Conservation (phyloP, 2,113 vertebrate genomes). For the Microcebus ravelobensis region DNA sequence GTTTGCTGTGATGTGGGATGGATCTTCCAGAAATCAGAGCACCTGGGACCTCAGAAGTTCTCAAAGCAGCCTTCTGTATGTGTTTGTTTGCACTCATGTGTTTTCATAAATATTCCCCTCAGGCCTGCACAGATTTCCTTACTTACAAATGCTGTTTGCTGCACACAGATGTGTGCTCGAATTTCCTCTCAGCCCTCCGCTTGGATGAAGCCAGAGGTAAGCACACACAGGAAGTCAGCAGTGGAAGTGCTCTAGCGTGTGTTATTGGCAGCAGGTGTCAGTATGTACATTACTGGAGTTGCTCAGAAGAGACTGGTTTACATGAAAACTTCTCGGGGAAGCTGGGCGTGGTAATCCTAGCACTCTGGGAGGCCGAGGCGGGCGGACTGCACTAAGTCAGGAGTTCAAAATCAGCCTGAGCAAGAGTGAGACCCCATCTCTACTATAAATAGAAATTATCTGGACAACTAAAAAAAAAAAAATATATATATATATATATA, state of each 20-base stretch:
- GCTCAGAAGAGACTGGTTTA: background rate
- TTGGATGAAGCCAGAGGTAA: background rate
- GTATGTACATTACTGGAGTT: background rate
- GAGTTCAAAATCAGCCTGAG: no score
- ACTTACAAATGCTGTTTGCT: background rate
- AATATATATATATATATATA: no score
- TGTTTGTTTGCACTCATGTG: no score
- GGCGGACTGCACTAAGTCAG: no score
- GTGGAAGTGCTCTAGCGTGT: accelerated
- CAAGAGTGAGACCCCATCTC: no score
- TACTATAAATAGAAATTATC: no score
- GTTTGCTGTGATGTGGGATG: background rate
- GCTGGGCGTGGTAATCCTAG: no score
- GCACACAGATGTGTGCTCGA: background rate
- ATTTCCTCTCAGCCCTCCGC: background rate
- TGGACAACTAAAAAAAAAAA: no score
- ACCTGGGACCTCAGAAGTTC: background rate
- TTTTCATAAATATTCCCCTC: no score
- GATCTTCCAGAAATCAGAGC: background rate
- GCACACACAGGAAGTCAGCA: background rate
- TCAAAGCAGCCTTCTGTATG: background rate
- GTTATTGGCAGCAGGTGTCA: conserved; percentile 64
- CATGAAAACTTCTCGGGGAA: background rate
- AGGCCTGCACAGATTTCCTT: background rate
- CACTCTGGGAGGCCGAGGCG: no score